Evolutionary conservation across 2,888 invertebrate species (phyloP), one percentile per base, ranked within the genome.

Genomic region (Scotopteryx bipunctaria): DNA sequence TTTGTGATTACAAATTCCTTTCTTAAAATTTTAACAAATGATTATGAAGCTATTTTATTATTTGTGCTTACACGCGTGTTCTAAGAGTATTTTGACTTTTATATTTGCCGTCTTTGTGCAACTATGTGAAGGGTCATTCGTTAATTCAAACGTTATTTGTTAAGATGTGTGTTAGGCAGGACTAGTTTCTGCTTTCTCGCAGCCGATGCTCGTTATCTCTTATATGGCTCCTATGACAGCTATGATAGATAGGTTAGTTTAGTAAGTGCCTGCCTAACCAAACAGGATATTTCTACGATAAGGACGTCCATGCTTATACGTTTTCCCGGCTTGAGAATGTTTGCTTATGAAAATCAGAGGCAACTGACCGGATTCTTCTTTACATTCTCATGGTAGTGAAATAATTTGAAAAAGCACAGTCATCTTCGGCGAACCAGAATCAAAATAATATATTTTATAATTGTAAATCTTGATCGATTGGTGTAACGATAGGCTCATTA

Each of bases 201-300:
- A 59, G 62, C 59, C 66, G 56, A 59, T 63, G 59, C 59, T 65
- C 69, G 77, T 86, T 86, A 86, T 86, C 86, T 79, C 64, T 59
- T 65, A 69, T 57, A 49, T 49, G 57, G 50, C 73, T 77, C 71
- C 76, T 62, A 68, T 81, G 86, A 84, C 86, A 86, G 83, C 60
- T 74, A 64, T 85, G 87, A 87, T 84, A 85, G 86, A 86, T 87
- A 81, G 82, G 74, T 69, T 76, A 67, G 76, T 73, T 80, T 76
- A 73, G 73, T 82, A 83, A 78, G 78, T 76, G 75, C 73, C 61
- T 69, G 54, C 66, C 64, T 70, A 73, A 66, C 71, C 78, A 83
- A 84, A 87, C 86, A 86, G 86, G 86, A 86, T 85, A 85, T 72
- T 74, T 69, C 67, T 66, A 59, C 68, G 86, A 86, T 87, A 86